A percentile compares a stretch with the other conserved stretches of the same genome.
phyloP scores from a whole-genome alignment of 2,888 invertebrate species.

The Drosophila histrio region DNA sequence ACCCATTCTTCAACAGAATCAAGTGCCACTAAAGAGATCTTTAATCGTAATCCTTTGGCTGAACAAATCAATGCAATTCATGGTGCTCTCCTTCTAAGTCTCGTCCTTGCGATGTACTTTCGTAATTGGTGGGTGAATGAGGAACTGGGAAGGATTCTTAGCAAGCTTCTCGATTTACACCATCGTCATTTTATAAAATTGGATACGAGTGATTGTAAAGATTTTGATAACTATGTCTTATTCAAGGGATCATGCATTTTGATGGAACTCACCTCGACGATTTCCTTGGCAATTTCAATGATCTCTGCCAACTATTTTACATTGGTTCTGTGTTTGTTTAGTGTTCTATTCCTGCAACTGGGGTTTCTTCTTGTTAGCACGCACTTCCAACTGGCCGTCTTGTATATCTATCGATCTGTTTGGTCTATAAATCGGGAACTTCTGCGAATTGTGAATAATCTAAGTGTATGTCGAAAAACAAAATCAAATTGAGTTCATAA shows the following conservation, averaged over 20 bases:
- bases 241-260: slow-evolving; percentile 18
- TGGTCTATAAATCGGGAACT: slow-evolving; percentile 54
- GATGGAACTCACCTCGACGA: slow-evolving; percentile 23
- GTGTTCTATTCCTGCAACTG: neutral
- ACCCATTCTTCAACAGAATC: slow-evolving; percentile 1
- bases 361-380: slow-evolving; percentile 24
- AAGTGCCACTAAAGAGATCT: neutral
- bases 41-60: slow-evolving; percentile 22
- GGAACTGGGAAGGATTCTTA: slow-evolving; percentile 15
- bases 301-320: neutral
- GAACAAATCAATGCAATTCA: slow-evolving; percentile 14
- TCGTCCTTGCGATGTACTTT: slow-evolving; percentile 15
- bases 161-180: slow-evolving; percentile 22
- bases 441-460: neutral
- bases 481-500: neutral
- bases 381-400: slow-evolving; percentile 40
- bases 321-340: neutral
- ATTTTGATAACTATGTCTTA: slow-evolving; percentile 23
- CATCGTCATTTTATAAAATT: neutral
- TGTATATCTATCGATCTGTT: slow-evolving; percentile 40
- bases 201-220: slow-evolving; percentile 1
- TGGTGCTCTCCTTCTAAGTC: neutral
- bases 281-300: neutral
- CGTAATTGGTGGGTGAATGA: slow-evolving; percentile 43
- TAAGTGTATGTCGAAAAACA: neutral